Evolutionary conservation across 2,888 invertebrate genomes (phyloP).

Genomic region (Unio pictorum): DNA sequence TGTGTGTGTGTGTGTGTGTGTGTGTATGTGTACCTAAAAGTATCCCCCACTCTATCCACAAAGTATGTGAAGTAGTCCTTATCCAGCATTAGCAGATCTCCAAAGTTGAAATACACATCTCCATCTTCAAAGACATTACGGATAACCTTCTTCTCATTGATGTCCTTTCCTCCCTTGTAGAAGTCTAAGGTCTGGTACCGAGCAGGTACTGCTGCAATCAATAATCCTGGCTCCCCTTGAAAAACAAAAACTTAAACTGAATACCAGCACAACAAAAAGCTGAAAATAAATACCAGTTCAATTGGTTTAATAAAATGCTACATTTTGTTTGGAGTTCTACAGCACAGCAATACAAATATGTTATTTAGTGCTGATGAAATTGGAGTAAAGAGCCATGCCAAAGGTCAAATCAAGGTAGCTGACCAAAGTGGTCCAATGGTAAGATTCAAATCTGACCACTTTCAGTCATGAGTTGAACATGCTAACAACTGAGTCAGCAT

Average conservation of each 20-base stretch:
- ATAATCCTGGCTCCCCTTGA: conserved; percentile 59
- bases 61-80: conserved; percentile 64
- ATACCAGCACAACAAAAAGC: neutral
- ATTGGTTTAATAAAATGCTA: neutral
- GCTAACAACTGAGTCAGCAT: no score
- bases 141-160: conserved; percentile 92
- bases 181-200: conserved; percentile 76
- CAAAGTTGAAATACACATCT: conserved; percentile 75
- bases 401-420: no score
- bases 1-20: no score
- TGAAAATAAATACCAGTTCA: neutral
- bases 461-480: no score
- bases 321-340: no score
- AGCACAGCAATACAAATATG: no score
- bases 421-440: no score
- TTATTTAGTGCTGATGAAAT: no score
- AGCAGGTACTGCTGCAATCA: conserved; percentile 38
- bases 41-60: conserved; percentile 63
- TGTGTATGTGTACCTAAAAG: conserved; percentile 54
- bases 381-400: no score
- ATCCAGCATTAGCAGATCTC: conserved; percentile 59
- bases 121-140: conserved; percentile 88
- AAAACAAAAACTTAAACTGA: neutral
- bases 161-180: conserved; percentile 83
- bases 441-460: no score